Evolutionary conservation across 2,797 vertebrate species (phyloP), one percentile per base, ranked within the genome.

Genomic region (Sibirionetta formosa): DNA sequence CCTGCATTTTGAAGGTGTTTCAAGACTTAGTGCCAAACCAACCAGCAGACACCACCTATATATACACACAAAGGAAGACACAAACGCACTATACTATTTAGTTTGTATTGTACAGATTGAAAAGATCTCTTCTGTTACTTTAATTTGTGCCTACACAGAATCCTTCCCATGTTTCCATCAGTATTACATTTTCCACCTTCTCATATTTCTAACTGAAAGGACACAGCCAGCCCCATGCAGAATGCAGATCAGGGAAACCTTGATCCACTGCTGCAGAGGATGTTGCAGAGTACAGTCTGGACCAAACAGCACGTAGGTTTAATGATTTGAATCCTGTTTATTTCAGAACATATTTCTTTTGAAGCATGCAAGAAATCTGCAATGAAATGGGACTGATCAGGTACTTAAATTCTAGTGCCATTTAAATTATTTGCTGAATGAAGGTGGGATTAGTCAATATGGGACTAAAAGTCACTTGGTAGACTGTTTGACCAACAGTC

Each of bases 391-490:
- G 53, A 81, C 22, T 29, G 68, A 50, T 48, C 48, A 54, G 20
- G 40, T 79, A 87, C 40, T 79, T 75, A 65, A 53, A 5, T 27
- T 4, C 46, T 61, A 66, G 27, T 6, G 81, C 40, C 88, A 64
- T 63, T 20, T 60, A 82, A 70, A 61, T 77, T 58, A 73, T 63
- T 71, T 89, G 16, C 14, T 75, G 36, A 75, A 88, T 2, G 2
- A 4, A 75, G 50, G 53, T 40, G 20, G 38, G 11, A 63, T 82
- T 58, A 92, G 40, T 56, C 14, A 64, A 40, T 56, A 80, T 63
- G 38, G 22, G 66, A 56, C 56, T 85, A 75, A 91, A 83, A 69
- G 13, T 87, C 70, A 83, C 33, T 57, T 50, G 76, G 64, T 1
- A 71, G 44, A 44, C 66, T 78, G 44, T 40, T 42, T 63, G 38